These are phyloP conservation scores for Platynereis dumerilii DNA, from an alignment of 2,888 invertebrate species.

Conservation along the genomic window DNA sequence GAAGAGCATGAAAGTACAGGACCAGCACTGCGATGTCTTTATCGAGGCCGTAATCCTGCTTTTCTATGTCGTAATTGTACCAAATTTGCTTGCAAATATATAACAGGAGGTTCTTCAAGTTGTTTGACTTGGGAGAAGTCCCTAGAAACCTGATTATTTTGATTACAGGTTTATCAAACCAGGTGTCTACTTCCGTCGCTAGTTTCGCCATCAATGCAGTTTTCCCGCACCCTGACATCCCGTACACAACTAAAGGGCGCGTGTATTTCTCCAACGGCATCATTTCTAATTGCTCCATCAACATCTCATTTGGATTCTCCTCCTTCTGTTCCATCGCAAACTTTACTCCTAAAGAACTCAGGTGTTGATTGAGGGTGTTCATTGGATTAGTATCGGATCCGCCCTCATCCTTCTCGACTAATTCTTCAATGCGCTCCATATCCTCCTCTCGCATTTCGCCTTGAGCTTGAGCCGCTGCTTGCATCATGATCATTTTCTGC, in stretches of 20 bases:
- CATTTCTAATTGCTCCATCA: conserved; percentile 4
- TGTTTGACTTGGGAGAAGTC: conserved; percentile 42
- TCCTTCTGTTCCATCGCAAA: conserved; percentile 18
- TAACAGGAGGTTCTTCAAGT: conserved; percentile 41
- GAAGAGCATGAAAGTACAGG: conserved; percentile 44
- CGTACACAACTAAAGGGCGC: conserved; percentile 45
- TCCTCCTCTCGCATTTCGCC: too few relatives aligned
- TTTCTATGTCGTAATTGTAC: conserved; percentile 36
- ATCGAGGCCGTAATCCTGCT: conserved; percentile 41
- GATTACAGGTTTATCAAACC: conserved; percentile 41
- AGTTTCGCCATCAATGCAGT: conserved; percentile 50
- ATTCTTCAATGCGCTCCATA: background rate
- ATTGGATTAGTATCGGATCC: background rate
- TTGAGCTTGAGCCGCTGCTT: too few relatives aligned
- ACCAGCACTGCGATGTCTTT: conserved; percentile 44
- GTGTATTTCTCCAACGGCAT: conserved; percentile 19
- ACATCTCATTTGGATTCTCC: background rate
- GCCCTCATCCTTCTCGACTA: background rate
- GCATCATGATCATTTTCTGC: too few relatives aligned
- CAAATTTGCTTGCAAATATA: conserved; percentile 47
- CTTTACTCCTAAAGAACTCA: background rate
- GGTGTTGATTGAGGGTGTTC: background rate
- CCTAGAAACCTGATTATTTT: conserved; percentile 49
- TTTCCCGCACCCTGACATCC: conserved; percentile 52
- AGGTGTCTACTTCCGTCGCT: conserved; percentile 36